Conservation (phyloP, 1,140 invertebrate species). For the Diplogasteroides magnus region DNA sequence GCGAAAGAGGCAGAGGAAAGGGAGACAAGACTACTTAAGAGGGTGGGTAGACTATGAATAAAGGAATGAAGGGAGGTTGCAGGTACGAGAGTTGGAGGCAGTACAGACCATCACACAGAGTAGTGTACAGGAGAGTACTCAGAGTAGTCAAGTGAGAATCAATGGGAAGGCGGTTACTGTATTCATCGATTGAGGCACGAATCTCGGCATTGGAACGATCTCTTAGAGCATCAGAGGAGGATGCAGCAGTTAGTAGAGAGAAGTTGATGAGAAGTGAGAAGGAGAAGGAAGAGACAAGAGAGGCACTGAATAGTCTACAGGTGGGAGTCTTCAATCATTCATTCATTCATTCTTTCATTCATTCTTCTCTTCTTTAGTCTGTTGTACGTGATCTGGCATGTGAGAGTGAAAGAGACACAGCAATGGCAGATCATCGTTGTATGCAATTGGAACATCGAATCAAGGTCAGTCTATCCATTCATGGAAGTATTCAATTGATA, state of each 20-base stretch:
- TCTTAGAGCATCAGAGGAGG: not conserved
- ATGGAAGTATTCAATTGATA: not conserved
- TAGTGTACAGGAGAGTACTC: not conserved
- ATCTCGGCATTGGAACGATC: not conserved
- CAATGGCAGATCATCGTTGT: not conserved
- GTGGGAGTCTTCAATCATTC: too few relatives aligned
- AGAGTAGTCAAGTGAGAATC: not conserved
- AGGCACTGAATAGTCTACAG: not conserved
- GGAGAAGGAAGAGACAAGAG: not conserved
- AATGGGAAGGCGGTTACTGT: not conserved
- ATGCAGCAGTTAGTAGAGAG: not conserved
- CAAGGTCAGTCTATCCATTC: too few relatives aligned
- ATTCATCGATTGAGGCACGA: not conserved
- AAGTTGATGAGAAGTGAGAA: not conserved
- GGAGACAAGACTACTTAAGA: conserved; percentile 17
- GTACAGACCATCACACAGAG: not conserved
- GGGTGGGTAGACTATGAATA: conserved; percentile 1
- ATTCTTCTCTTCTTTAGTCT: not conserved
- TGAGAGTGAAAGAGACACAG: not conserved
- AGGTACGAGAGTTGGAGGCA: not conserved
- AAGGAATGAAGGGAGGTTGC: not conserved
- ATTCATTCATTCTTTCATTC: too few relatives aligned
- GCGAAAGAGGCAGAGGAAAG: conserved; percentile 30
- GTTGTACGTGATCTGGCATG: not conserved
- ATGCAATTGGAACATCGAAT: not conserved